These are phyloP conservation scores for Xylocopa sonorina DNA, from an alignment of 1,140 invertebrate genomes.

Conservation along the genomic window DNA sequence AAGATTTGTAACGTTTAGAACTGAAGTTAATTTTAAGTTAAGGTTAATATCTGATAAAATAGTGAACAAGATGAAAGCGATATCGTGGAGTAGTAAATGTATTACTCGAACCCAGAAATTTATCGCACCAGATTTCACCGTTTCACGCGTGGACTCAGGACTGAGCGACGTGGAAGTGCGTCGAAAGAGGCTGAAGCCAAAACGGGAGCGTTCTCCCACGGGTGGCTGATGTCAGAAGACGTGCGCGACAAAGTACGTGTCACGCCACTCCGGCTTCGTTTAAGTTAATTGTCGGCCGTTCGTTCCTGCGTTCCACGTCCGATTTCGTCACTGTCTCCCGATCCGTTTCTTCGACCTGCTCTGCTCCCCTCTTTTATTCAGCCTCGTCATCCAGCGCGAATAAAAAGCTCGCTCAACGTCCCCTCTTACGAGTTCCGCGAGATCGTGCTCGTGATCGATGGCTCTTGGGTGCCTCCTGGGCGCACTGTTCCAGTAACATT, in stretches of 20 bases:
- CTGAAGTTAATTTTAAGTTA: too few species aligned
- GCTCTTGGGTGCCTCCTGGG: not conserved
- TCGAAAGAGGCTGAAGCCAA: not conserved
- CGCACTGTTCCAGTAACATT: not conserved
- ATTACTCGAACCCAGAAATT: too few species aligned
- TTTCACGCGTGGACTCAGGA: not conserved
- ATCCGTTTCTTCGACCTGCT: slow-evolving; percentile 26
- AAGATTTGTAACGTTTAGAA: too few species aligned
- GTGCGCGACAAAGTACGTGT: slow-evolving; percentile 79
- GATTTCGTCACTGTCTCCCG: slow-evolving; percentile 69
- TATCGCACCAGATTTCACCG: not conserved
- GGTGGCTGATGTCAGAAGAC: slow-evolving; percentile 73
- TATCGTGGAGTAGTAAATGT: too few species aligned
- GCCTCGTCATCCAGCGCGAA: slow-evolving; percentile 56
- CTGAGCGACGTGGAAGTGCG: not conserved
- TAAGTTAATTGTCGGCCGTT: slow-evolving; percentile 74
- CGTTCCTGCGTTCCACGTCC: slow-evolving; percentile 52
- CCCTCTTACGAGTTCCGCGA: not conserved
- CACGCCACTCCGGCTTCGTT: slow-evolving; percentile 79
- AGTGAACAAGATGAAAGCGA: too few species aligned
- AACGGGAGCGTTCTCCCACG: slow-evolving; percentile 64
- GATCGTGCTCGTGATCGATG: slow-evolving; percentile 11
- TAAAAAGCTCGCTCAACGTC: slow-evolving; percentile 26
- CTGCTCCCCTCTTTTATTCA: slow-evolving; percentile 14
- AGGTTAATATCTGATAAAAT: too few species aligned